phyloP scores from a whole-genome alignment of 2,888 invertebrate genomes.

The Fissipunctia ypsillon region DNA sequence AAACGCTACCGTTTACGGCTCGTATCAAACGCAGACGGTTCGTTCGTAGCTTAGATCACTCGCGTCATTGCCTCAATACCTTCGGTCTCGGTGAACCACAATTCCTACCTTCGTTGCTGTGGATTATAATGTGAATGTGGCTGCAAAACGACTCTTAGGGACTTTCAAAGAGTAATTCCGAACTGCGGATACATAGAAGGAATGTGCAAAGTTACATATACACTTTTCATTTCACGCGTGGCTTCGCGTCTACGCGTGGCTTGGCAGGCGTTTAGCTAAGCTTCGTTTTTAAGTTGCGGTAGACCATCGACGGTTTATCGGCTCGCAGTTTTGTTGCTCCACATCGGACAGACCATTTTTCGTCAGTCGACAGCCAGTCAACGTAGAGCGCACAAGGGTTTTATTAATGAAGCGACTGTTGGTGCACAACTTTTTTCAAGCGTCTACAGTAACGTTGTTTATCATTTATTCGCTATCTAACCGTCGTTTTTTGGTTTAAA shows the following conservation, averaged over 20 bases:
- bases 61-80: slow-evolving; percentile 15
- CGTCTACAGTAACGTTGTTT: neutral
- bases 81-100: slow-evolving; percentile 14
- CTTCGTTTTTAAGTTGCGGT: slow-evolving; percentile 31
- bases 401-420: neutral
- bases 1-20: slow-evolving; percentile 29
- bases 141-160: slow-evolving; percentile 17
- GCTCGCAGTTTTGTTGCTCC: slow-evolving; percentile 6
- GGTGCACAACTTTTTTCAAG: neutral
- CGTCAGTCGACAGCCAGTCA: slow-evolving; percentile 1
- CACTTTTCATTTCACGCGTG: slow-evolving; percentile 49
- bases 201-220: slow-evolving; percentile 48
- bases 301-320: slow-evolving; percentile 5
- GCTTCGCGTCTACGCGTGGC: slow-evolving; percentile 30
- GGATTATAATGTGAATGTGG: slow-evolving; percentile 8
- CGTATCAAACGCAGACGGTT: slow-evolving; percentile 37
- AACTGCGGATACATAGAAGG: slow-evolving; percentile 22
- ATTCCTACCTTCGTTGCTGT: slow-evolving; percentile 6
- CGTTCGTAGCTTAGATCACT: slow-evolving; percentile 2
- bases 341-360: slow-evolving; percentile 24
- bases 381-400: neutral
- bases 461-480: neutral
- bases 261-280: slow-evolving; percentile 25
- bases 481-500: too few relatives aligned
- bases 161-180: slow-evolving; percentile 19